Base-by-base conservation (phyloP, 2,888 invertebrate genomes). In the Hyalella azteca region DNA sequence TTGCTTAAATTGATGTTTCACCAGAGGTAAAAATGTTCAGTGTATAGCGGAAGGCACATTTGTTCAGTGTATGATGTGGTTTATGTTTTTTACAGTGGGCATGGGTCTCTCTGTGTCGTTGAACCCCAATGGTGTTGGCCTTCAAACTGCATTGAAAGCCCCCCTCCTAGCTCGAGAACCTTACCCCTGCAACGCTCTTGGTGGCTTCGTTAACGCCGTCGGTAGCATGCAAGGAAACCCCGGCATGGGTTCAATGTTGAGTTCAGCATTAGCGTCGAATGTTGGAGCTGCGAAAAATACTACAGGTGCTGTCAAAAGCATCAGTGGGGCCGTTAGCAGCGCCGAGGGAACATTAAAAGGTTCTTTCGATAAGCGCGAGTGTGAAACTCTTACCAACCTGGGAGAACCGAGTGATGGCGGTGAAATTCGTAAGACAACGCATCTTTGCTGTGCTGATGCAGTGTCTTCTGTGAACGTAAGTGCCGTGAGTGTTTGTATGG, bases 101-200 rank as follows among this genome's bases (percentile, higher is more conserved):
- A 85, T 86, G 86, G 92, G 92, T 86, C 88, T 92, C 86, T 90
- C 92, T 81, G 90, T 92, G 83, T 91, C 91, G 84, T 89, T 93
- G 83, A 91, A 92, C 85, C 92, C 92, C 79, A 92, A 92, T 87
- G 92, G 92, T 81, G 89, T 90, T 84, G 89, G 89, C 85, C 79
- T 79, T 91, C 91, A 59, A 85, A 87, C 88, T 85, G 87, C 87
- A 85, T 88, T 89, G 78, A 91, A 91, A 89, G 90, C 91, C 89
- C 91, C 84, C 66, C 82, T 82, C 40, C 81, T 85, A 45, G 79
- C 85, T 48, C 83, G 66, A n/a, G 66, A 66, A 1, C 66, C 66
- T 36, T 66, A 22, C 66, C 66, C 66, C 19, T 66, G 66, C 75
- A 75, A 75, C 45, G 75, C 45, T 26, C 29, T 75, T 15, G 75